phyloP scores from a whole-genome alignment of 1,140 invertebrate species.

The Panagrolaimus sp. region DNA sequence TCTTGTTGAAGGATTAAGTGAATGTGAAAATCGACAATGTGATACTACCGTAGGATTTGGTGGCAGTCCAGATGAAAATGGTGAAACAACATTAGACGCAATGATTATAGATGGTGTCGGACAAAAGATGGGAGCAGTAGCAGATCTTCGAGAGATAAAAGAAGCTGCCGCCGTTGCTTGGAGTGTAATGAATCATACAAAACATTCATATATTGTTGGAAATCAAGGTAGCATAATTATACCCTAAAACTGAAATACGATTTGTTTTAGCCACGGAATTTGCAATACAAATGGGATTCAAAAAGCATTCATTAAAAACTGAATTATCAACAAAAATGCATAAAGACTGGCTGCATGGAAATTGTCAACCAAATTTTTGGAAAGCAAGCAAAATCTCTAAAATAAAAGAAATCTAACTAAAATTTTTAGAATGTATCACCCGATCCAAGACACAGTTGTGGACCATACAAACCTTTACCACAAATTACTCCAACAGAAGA shows the following conservation, averaged over 20 bases:
- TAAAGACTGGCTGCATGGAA: constrained; percentile 71
- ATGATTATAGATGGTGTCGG: constrained; percentile 88
- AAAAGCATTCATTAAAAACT: constrained; percentile 72
- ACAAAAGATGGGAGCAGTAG: constrained; percentile 87
- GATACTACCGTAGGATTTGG: constrained; percentile 63
- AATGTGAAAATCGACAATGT: constrained; percentile 80
- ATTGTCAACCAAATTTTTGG: constrained; percentile 97
- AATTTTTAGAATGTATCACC: constrained; percentile 74
- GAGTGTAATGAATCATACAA: constrained; percentile 80
- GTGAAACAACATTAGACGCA: constrained; percentile 95
- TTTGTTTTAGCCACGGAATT: constrained; percentile 72
- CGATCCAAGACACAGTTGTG: constrained; percentile 75
- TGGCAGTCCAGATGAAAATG: constrained; percentile 18
- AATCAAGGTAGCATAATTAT: constrained; percentile 63
- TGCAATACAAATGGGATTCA: constrained; percentile 83
- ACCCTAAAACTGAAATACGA: constrained; percentile 8
- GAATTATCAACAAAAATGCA: constrained; percentile 70
- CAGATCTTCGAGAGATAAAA: constrained; percentile 75
- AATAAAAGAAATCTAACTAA: constrained; percentile 17
- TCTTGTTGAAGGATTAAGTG: constrained; percentile 35
- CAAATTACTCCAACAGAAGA: background rate
- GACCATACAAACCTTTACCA: constrained; percentile 71
- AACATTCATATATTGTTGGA: constrained; percentile 83
- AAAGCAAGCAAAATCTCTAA: constrained; percentile 63
- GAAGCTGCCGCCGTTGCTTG: constrained; percentile 82